Percentiles rank a stretch among this genome's conserved stretches.
Evolutionary conservation across 1,140 invertebrate species (phyloP).

Genomic region (Solenopsis invicta): DNA sequence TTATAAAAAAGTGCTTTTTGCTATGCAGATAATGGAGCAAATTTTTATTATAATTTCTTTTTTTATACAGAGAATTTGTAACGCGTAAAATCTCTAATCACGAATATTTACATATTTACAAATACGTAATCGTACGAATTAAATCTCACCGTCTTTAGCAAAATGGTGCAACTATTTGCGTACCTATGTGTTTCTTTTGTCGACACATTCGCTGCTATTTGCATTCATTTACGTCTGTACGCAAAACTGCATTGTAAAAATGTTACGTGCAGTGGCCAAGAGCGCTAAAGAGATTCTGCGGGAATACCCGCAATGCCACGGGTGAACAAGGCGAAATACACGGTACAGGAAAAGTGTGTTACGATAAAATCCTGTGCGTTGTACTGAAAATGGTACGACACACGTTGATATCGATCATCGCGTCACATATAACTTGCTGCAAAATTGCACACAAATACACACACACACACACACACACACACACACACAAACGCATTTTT

Average conservation of each 20-base stretch:
- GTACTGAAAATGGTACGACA: constrained; percentile 21
- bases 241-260: constrained; percentile 49
- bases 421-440: neutral
- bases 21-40: neutral
- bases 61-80: neutral
- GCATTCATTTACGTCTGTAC: constrained; percentile 30
- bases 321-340: constrained; percentile 24
- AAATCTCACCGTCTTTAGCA: constrained; percentile 1
- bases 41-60: neutral
- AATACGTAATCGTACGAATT: neutral
- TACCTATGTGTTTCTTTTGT: neutral
- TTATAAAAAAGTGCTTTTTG: neutral
- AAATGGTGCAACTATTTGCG: constrained; percentile 31
- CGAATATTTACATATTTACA: too few species aligned
- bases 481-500: neutral
- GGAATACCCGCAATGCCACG: neutral
- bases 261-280: constrained; percentile 42
- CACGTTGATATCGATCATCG: constrained; percentile 15
- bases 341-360: constrained; percentile 54
- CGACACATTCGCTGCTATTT: constrained; percentile 19
- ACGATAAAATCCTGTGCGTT: constrained; percentile 45
- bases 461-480: too few species aligned
- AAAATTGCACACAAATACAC: neutral
- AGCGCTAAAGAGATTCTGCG: constrained; percentile 37
- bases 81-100: neutral